Conservation (phyloP, 2,113 vertebrate species). For the Puntigrus tetrazona region DNA sequence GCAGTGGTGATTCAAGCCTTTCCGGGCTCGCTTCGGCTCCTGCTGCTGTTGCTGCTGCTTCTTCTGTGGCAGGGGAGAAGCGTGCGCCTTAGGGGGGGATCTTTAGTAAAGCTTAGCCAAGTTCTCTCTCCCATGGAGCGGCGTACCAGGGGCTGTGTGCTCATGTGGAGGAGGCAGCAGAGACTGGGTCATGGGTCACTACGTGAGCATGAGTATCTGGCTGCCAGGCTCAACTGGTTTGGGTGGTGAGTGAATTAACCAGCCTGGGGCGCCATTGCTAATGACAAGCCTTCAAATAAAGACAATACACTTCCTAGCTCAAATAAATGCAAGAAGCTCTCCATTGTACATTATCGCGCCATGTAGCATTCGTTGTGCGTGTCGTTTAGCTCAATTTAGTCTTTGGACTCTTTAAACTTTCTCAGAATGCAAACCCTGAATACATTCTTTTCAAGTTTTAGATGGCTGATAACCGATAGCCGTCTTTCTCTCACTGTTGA, state of each 20-base stretch:
- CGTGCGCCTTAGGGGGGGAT: conserved; percentile 56
- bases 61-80: conserved; percentile 53
- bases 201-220: conserved; percentile 61
- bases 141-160: conserved; percentile 69
- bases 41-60: conserved; percentile 20
- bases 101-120: conserved; percentile 57
- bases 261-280: conserved; percentile 50
- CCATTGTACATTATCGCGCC: background rate
- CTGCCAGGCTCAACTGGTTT: conserved; percentile 55
- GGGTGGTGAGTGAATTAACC: conserved; percentile 55
- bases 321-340: background rate
- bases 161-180: conserved; percentile 77
- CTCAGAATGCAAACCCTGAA: background rate
- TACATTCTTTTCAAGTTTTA: conserved; percentile 20
- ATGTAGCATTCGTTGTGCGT: background rate
- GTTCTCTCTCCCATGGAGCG: conserved; percentile 63
- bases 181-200: conserved; percentile 73
- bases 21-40: conserved; percentile 43
- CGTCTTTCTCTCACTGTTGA: background rate
- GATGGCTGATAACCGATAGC: conserved; percentile 4
- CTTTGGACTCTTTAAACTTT: background rate
- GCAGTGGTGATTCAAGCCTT: conserved; percentile 57
- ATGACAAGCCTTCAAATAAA: conserved; percentile 26
- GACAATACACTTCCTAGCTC: background rate
- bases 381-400: background rate